Conservation (phyloP, 2,113 vertebrate genomes). For the Trematocara variabile region DNA sequence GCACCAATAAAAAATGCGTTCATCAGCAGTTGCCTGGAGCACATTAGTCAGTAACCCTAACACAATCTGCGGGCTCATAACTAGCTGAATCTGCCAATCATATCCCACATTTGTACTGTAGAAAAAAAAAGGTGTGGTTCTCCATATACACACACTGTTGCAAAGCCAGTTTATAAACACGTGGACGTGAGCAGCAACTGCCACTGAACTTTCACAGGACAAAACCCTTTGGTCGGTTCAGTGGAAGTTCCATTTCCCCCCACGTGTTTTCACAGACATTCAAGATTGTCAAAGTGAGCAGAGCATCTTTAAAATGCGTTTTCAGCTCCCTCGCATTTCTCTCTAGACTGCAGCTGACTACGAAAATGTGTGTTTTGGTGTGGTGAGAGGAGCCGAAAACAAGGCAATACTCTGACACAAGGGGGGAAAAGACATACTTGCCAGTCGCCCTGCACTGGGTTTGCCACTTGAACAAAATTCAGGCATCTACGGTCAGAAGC, state of each 20-base stretch:
- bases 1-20: not conserved
- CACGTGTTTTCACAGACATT: not conserved
- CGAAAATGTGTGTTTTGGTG: constrained; percentile 28
- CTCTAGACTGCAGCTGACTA: constrained; percentile 2
- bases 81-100: constrained; percentile 1
- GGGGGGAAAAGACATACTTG: constrained; percentile 67
- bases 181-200: constrained; percentile 12
- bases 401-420: constrained; percentile 63
- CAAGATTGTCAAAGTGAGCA: constrained; percentile 29
- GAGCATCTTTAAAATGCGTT: constrained; percentile 31
- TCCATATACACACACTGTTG: constrained; percentile 1
- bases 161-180: constrained; percentile 1
- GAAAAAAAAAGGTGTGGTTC: not conserved
- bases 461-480: constrained; percentile 71
- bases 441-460: constrained; percentile 63
- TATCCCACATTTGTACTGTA: not conserved
- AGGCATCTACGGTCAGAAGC: constrained; percentile 72
- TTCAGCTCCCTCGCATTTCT: constrained; percentile 33
- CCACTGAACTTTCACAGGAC: constrained; percentile 18
- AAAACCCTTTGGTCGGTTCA: constrained; percentile 9
- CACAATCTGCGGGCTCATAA: constrained; percentile 3
- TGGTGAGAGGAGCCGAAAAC: constrained; percentile 59
- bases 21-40: constrained; percentile 22
- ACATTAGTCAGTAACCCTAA: constrained; percentile 12
- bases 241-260: constrained; percentile 21